phyloP scores from a whole-genome alignment of 2,797 vertebrate species.

The Chelon labrosus region DNA sequence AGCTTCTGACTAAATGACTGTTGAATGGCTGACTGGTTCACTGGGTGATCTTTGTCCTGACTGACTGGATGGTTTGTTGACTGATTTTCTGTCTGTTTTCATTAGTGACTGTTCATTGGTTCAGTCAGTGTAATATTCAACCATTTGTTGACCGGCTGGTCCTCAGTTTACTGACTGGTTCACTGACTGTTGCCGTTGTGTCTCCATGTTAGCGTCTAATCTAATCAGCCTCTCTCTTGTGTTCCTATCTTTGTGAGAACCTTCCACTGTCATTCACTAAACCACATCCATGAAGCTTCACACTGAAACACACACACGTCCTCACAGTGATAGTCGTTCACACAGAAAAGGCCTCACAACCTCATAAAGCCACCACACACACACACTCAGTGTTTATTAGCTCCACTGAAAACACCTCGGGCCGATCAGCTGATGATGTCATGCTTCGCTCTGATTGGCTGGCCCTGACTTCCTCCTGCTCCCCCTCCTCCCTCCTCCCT shows the following conservation, averaged over 20 bases:
- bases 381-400: constrained; percentile 57
- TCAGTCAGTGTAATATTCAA: no score
- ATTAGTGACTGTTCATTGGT: no score
- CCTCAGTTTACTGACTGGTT: neutral
- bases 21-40: no score
- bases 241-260: no score
- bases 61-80: neutral
- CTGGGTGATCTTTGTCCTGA: no score
- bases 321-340: constrained; percentile 19
- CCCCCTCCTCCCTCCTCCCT: constrained; percentile 22
- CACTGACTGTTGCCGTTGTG: constrained; percentile 14
- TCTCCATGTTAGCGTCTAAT: constrained; percentile 40
- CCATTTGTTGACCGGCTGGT: no score
- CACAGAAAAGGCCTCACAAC: constrained; percentile 14
- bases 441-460: constrained; percentile 80
- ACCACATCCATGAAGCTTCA: no score
- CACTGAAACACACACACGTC: constrained; percentile 34
- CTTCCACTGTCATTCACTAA: constrained; percentile 3
- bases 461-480: constrained; percentile 45
- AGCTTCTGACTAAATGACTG: no score
- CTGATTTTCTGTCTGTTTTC: neutral
- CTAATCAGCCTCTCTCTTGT: neutral
- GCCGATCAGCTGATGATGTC: constrained; percentile 81
- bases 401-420: constrained; percentile 63
- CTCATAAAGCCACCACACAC: constrained; percentile 11